A percentile compares a stretch with the other conserved stretches of the same genome.
These are phyloP conservation scores for Podiceps cristatus DNA, from an alignment of 2,113 vertebrate genomes.

Conservation along the genomic window DNA sequence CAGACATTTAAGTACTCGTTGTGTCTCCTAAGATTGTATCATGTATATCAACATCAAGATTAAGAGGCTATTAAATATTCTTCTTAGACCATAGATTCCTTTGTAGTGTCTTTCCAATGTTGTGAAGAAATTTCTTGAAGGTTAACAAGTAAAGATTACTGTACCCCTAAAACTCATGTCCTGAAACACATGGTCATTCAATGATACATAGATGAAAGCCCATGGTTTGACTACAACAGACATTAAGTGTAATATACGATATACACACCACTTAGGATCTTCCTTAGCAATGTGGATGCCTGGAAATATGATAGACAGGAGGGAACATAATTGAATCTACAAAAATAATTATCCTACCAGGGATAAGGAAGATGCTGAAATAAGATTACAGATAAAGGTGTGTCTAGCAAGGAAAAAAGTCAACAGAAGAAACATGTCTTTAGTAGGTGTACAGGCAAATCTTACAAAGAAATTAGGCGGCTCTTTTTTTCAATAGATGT, in stretches of 20 bases:
- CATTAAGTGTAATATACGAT: conserved; percentile 1
- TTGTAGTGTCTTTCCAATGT: conserved; percentile 23
- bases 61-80: conserved; percentile 64
- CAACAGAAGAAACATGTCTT: not conserved
- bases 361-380: not conserved
- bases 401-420: not conserved
- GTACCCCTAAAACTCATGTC: conserved; percentile 21
- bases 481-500: not conserved
- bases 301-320: not conserved
- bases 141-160: conserved; percentile 38
- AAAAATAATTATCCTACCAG: not conserved
- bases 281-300: not conserved
- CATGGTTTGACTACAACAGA: not conserved
- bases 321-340: not conserved
- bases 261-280: not conserved
- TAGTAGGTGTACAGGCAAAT: not conserved
- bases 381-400: not conserved
- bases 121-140: conserved; percentile 51
- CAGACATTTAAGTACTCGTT: conserved; percentile 35
- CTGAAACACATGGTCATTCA: conserved; percentile 54
- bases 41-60: conserved; percentile 43
- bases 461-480: not conserved
- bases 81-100: conserved; percentile 51
- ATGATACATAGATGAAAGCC: conserved; percentile 18
- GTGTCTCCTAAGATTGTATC: conserved; percentile 20